These are phyloP conservation scores for Chloromyia formosa DNA, from an alignment of 2,888 invertebrate species.

Conservation along the genomic window DNA sequence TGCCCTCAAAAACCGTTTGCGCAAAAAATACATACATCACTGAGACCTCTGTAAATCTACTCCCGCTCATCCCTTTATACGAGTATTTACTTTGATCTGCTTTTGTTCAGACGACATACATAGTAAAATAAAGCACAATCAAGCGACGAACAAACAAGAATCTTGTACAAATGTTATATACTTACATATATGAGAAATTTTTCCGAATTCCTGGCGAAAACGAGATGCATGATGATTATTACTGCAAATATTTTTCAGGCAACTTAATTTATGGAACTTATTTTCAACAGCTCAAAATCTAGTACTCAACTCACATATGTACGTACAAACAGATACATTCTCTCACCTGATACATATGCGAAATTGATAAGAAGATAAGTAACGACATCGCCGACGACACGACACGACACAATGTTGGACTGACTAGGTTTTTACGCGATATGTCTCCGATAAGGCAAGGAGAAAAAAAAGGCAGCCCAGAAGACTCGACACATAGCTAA, in stretches of 20 bases:
- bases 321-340: no score
- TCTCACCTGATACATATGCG: neutral
- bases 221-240: conserved; percentile 32
- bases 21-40: no score
- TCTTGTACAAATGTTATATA: no score
- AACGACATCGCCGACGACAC: neutral
- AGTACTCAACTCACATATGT: no score
- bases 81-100: no score
- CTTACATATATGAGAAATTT: neutral
- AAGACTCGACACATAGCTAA: neutral
- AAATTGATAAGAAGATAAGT: neutral
- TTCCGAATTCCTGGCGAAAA: conserved; percentile 44
- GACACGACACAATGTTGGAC: neutral
- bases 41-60: no score
- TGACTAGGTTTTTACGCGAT: no score
- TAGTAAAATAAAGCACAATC: no score
- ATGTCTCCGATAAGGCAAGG: neutral
- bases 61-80: no score
- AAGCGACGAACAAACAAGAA: no score
- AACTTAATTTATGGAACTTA: conserved; percentile 38
- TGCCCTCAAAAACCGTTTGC: no score
- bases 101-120: no score
- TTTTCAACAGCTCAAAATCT: conserved; percentile 5
- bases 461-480: neutral
- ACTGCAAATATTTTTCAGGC: conserved; percentile 39